Base-by-base conservation (phyloP, 1,140 invertebrate genomes). In the Megathymus violae region DNA sequence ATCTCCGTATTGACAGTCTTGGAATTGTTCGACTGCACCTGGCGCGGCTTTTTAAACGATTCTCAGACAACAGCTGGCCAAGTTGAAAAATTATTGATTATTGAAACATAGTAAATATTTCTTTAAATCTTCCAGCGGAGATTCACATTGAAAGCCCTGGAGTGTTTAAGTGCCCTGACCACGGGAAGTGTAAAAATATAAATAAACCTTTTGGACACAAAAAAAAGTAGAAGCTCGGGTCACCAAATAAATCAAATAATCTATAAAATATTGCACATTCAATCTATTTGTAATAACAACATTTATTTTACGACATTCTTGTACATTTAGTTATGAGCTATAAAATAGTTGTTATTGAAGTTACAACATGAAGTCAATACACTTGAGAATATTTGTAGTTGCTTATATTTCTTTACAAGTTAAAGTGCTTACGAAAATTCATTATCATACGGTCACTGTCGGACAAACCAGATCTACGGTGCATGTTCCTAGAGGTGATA, bases 1-100 rank as follows among this genome's bases (percentile, higher is more conserved):
- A 36, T 36, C 34, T 36, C 10, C n/a, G 34, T 4, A 36, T 36
- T 36, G 34, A 36, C 34, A 36, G 34, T n/a, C 34, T 36, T n/a
- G 34, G n/a, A 36, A 36, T 36, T 36, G 34, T 36, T 36, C 34
- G 1, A n/a, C 1, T 36, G 34, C 34, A 36, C n/a, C 11, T n/a
- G 11, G 34, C n/a, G n/a, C 10, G 11, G 34, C 34, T 36, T 36
- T 36, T 36, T 36, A 36, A 36, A 36, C n/a, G 34, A 36, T 36
- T 36, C 34, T 36, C 34, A 36, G 7, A 4, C 34, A 11, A 11
- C n/a, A 36, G 34, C 34, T 11, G 1, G 34, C 34, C 11, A 1
- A 11, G 10, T 36, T n/a, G n/a, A 36, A 11, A 36, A 36, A 36
- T 36, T 3, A 36, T 36, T 36, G 10, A n/a, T n/a, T 36, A 2